Evolutionary conservation across 1,140 invertebrate species (phyloP).

Genomic region (Cyphomyrmex costatus): DNA sequence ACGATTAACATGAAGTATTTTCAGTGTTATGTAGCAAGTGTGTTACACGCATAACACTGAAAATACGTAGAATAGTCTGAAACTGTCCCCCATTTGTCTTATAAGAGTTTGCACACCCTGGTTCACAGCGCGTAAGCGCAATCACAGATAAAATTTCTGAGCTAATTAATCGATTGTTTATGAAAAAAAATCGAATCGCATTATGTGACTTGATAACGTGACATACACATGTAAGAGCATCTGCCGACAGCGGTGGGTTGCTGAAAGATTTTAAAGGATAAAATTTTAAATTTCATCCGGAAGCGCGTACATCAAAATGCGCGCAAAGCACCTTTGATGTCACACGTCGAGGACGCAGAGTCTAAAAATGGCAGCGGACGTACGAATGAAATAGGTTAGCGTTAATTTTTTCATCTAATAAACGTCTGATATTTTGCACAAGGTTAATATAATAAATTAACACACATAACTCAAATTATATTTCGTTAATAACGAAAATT

Average conservation of each 20-base stretch:
- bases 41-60: no score
- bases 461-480: neutral
- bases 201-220: neutral
- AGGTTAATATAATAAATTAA: constrained; percentile 29
- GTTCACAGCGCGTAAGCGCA: no score
- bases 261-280: neutral
- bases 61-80: no score
- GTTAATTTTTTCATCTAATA: neutral
- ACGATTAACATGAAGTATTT: no score
- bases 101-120: no score
- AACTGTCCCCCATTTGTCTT: no score
- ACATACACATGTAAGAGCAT: constrained; percentile 6
- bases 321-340: constrained; percentile 72
- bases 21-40: no score
- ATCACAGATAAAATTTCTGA: neutral
- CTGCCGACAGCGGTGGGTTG: neutral
- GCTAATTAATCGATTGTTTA: neutral
- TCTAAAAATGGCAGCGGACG: constrained; percentile 48
- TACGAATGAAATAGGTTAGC: constrained; percentile 66
- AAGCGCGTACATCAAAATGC: constrained; percentile 58
- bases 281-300: constrained; percentile 39
- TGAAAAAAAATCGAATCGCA: neutral
- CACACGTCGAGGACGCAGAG: constrained; percentile 63
- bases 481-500: neutral
- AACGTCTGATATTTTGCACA: neutral